Base-by-base conservation (phyloP, 2,797 vertebrate species). In the Esox masquinongy region DNA sequence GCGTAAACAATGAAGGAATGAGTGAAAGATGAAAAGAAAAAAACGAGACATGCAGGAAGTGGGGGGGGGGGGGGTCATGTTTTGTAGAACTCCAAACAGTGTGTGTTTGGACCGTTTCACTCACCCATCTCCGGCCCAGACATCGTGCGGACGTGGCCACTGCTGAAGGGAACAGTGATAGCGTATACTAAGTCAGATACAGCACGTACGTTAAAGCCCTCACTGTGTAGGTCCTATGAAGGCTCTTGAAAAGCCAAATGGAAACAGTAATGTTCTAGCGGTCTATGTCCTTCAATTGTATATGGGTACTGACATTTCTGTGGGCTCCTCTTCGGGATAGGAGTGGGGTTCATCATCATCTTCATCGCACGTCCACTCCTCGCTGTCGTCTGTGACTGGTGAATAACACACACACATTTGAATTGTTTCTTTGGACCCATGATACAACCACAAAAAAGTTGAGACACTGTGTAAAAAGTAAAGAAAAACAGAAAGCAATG, bases 371-470 rank as follows among this genome's bases (percentile, higher is more conserved):
- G 83, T 84, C 93, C 94, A 95, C 79, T 95, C 94, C 64, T 95
- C 94, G 8, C 93, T 94, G 84, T 95, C 92, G 17, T 95, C 93
- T 79, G 89, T 67, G 81, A 94, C 94, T 95, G 50, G 9, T 12
- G 26, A 15, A 74, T 64, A 69, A 43, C 47, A 68, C 22, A 53
- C 2, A 29, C 17, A 36, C 70, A 69, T 31, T 9, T 5, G 36
- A 50, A 14, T 36, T 7, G 31, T 7, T 4, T 11, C 29, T 16
- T 29, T 14, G 43, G 43, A 47, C 43, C 43, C 36, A 5, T 39
- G 5, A 34, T 39, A 39, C 36, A 39, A 39, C 36, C 36, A 1
- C 4, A 3, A 39, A 39, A 39, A 39, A 39, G 2, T 8, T 0
- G 36, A 39, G 36, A 39, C 36, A 4, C 36, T 39, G 36, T 3